Base-by-base conservation (phyloP, 2,113 vertebrate genomes). In the Hypocryptadius cinnamomeus region DNA sequence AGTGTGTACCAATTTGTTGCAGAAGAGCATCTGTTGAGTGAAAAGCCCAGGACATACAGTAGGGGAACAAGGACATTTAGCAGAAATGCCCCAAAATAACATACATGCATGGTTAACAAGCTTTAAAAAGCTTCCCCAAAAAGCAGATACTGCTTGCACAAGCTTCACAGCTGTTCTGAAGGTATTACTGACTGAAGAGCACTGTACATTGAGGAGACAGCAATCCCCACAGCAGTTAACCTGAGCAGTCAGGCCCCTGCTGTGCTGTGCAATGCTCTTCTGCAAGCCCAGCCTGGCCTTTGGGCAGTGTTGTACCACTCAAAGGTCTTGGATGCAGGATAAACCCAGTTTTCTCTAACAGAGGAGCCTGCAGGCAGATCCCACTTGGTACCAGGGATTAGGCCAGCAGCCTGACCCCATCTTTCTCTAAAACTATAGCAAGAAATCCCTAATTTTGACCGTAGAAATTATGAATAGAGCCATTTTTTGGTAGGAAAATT, bases 281-380 rank as follows among this genome's bases (percentile, higher is more conserved):
- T 90, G 45, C 18, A 73, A 64, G 17, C 31, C 48, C 45, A 83
- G 30, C 17, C 48, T 61, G 50, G 16, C 45, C 45, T 63, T 56
- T 31, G 20, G 28, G 31, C n/a, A 40, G 6, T 13, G 17, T 0
- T 63, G 19, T 33, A 16, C 8, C 5, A 0, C 59, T 40, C 27
- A 69, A 16, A 65, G 11, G 8, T 73, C 31, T 19, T 31, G 24
- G 11, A 27, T 7, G 3, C 31, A 69, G 27, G 15, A 72, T 17
- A 44, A 69, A 45, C 8, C 3, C 40, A 64, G 5, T 7, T 50
- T 57, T 20, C 20, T 80, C 7, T 31, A 70, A 37, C 13, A 60
- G 20, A 61, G n/a, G 8, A 80, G 9, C 45, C 15, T 53, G 31
- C 11, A 57, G 50, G 39, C 42, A 78, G 20, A 19, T 77, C n/a